Evolutionary conservation across 2,113 vertebrate genomes (phyloP).

Genomic region (Pomatostomus ruficeps): DNA sequence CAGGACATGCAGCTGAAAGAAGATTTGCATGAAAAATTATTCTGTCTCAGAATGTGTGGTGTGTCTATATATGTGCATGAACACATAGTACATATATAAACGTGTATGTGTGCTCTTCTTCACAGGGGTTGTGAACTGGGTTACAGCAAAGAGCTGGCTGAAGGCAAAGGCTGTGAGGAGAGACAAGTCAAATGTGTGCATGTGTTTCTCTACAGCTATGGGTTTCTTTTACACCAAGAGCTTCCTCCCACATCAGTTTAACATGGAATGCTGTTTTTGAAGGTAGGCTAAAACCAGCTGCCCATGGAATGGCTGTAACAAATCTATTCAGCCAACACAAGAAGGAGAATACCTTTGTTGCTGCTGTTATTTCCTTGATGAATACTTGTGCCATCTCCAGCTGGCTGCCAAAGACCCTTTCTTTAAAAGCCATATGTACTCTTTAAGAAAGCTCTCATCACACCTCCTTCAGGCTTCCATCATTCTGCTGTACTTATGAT

Average conservation of each 20-base stretch:
- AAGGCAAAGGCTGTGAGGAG: background rate
- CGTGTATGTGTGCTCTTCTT: accelerated
- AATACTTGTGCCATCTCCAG: slow-evolving; percentile 5
- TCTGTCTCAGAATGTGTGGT: background rate
- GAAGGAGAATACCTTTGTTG: background rate
- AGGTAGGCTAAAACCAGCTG: background rate
- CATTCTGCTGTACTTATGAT: background rate
- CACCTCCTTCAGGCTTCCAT: slow-evolving; percentile 37
- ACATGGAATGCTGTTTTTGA: background rate
- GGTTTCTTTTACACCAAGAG: background rate
- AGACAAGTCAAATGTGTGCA: background rate
- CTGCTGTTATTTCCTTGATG: background rate
- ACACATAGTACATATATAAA: background rate
- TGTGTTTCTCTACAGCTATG: background rate
- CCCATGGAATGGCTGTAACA: background rate
- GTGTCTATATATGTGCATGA: background rate
- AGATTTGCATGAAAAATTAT: background rate
- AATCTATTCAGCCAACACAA: background rate
- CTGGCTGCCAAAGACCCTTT: background rate
- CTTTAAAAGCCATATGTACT: slow-evolving; percentile 31
- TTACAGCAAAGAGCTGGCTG: background rate
- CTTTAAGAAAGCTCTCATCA: background rate
- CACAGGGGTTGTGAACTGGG: background rate
- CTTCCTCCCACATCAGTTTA: background rate
- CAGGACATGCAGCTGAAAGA: background rate